A percentile compares a stretch with the other conserved stretches of the same genome.
These are phyloP conservation scores for Elgonia sp. DNA, from an alignment of 2,888 invertebrate genomes.

Conservation along the genomic window DNA sequence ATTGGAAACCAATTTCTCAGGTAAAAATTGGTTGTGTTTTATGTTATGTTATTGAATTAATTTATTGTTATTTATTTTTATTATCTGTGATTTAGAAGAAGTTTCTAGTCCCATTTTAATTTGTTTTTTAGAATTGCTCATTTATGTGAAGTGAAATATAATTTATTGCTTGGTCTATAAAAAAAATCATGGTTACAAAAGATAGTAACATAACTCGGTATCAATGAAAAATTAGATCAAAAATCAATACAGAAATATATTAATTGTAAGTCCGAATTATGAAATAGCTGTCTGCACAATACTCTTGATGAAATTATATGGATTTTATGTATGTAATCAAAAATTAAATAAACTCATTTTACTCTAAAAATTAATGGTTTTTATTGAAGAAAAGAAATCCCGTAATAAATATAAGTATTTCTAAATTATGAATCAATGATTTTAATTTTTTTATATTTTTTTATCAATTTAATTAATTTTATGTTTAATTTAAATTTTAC, in stretches of 20 bases:
- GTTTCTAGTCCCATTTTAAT: not conserved
- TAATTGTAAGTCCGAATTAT: constrained; percentile 61
- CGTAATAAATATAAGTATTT: too few species aligned
- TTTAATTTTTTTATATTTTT: too few species aligned
- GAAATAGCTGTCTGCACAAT: constrained; percentile 61
- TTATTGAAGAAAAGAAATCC: too few species aligned
- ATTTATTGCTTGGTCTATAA: constrained; percentile 54
- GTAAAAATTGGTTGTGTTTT: constrained; percentile 46
- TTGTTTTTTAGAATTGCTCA: constrained; percentile 11
- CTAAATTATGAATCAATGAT: too few species aligned
- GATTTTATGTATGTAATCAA: constrained; percentile 64
- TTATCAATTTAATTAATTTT: too few species aligned
- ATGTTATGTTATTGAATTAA: constrained; percentile 30
- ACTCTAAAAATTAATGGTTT: constrained; percentile 36
- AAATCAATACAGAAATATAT: constrained; percentile 35
- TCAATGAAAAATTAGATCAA: constrained; percentile 52
- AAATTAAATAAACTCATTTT: constrained; percentile 67
- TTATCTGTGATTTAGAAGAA: not conserved
- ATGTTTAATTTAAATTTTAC: too few species aligned
- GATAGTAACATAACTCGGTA: constrained; percentile 43
- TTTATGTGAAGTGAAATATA: not conserved
- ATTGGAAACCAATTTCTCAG: constrained; percentile 42
- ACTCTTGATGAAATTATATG: constrained; percentile 46
- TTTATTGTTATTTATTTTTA: constrained; percentile 40
- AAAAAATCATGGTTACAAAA: constrained; percentile 50